These are phyloP conservation scores for Zapus hudsonius DNA, from an alignment of 2,113 vertebrate genomes.

Conservation along the genomic window DNA sequence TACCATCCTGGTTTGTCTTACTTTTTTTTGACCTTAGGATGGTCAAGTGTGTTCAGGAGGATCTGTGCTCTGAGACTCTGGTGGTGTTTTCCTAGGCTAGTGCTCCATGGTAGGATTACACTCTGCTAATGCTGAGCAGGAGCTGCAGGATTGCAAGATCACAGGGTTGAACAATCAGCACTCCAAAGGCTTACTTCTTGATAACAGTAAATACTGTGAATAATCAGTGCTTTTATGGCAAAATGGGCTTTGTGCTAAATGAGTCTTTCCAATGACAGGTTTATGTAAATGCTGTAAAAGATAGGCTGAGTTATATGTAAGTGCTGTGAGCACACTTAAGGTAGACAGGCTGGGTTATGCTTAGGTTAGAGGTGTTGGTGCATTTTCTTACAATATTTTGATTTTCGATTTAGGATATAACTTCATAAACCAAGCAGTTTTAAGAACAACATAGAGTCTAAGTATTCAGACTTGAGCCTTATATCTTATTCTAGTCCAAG, in stretches of 20 bases:
- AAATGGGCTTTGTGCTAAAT: background rate
- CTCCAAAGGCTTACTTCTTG: background rate
- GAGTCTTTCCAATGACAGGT: background rate
- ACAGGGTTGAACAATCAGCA: background rate
- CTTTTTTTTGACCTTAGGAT: background rate
- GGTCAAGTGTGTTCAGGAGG: background rate
- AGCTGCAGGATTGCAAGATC: background rate
- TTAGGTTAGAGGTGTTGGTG: background rate
- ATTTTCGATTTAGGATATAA: background rate
- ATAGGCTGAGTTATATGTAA: no score
- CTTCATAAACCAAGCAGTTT: background rate
- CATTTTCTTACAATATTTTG: background rate
- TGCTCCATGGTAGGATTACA: background rate
- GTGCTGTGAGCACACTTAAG: background rate
- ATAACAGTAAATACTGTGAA: background rate
- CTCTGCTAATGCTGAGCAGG: background rate
- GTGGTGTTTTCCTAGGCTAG: background rate
- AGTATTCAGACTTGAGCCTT: constrained; percentile 20
- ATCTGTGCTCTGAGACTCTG: background rate
- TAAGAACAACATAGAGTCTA: constrained; percentile 14
- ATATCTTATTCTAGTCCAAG: background rate
- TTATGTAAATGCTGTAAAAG: background rate
- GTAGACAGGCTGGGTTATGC: background rate
- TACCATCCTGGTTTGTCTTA: background rate
- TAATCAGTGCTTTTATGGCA: background rate